A percentile compares a stretch with the other conserved stretches of the same genome.
phyloP scores from a whole-genome alignment of 2,797 vertebrate species.

The Crenuchus spilurus region DNA sequence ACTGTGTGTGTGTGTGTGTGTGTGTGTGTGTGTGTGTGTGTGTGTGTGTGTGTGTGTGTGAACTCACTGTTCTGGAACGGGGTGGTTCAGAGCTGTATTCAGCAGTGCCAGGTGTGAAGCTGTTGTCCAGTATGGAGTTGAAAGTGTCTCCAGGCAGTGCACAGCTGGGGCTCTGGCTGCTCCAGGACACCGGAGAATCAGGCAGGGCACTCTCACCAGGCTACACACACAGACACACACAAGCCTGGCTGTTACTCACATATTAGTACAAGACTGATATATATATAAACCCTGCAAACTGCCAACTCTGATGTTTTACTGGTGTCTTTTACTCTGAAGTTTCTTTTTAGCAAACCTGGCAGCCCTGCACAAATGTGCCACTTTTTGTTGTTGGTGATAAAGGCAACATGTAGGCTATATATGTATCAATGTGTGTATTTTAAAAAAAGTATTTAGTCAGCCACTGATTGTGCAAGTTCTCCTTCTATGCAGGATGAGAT shows the following conservation, averaged over 20 bases:
- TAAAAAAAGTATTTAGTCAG: too few relatives aligned
- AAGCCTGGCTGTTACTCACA: background rate
- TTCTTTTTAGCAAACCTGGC: too few relatives aligned
- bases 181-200: constrained; percentile 78
- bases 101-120: constrained; percentile 65
- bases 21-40: background rate
- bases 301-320: too few relatives aligned
- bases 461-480: too few relatives aligned
- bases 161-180: constrained; percentile 83
- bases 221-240: constrained; percentile 61
- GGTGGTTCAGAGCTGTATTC: constrained; percentile 73
- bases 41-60: background rate
- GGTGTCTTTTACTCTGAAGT: too few relatives aligned
- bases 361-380: too few relatives aligned
- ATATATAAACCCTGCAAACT: too few relatives aligned
- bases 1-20: background rate
- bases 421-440: too few relatives aligned
- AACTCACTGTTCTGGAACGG: constrained; percentile 82
- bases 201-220: constrained; percentile 71
- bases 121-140: constrained; percentile 84
- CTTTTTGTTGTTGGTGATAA: too few relatives aligned
- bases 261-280: background rate
- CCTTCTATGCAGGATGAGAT: too few relatives aligned
- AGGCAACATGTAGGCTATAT: too few relatives aligned
- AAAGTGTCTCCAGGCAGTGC: constrained; percentile 91